These are phyloP conservation scores for Malacosoma neustria DNA, from an alignment of 2,888 invertebrate species.

Conservation along the genomic window DNA sequence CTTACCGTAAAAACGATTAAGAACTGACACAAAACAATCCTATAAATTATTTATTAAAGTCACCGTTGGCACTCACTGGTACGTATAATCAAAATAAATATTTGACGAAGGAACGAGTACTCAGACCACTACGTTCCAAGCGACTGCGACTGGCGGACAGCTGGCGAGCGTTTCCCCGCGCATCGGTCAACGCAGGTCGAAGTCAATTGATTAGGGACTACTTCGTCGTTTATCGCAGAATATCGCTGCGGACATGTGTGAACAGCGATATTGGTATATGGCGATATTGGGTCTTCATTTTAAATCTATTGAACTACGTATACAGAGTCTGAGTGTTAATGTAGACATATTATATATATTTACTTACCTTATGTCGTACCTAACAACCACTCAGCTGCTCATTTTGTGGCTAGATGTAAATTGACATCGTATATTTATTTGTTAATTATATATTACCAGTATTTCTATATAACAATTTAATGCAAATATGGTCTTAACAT, in stretches of 20 bases:
- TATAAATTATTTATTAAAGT: constrained; percentile 32
- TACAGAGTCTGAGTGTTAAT: too few species aligned
- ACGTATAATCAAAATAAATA: constrained; percentile 22
- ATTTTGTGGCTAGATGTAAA: too few species aligned
- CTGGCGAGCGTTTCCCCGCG: constrained; percentile 41
- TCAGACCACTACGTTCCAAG: constrained; percentile 43
- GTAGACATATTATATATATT: too few species aligned
- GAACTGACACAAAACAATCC: constrained; percentile 24
- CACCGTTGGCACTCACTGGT: constrained; percentile 41
- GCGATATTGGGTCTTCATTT: too few species aligned
- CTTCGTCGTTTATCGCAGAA: background rate
- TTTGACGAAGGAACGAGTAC: constrained; percentile 25
- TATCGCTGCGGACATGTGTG: background rate
- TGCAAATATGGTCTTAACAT: too few species aligned
- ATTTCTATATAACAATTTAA: too few species aligned
- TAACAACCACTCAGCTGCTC: too few species aligned
- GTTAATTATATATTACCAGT: too few species aligned
- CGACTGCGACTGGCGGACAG: constrained; percentile 40
- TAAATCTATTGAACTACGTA: too few species aligned
- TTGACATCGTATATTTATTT: too few species aligned
- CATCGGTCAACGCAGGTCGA: constrained; percentile 40
- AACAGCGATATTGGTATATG: too few species aligned
- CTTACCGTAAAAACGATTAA: constrained; percentile 55
- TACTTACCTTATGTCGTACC: too few species aligned
- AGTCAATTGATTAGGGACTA: background rate